Conservation (phyloP, 2,888 invertebrate species). For the Octodonta nipae region DNA sequence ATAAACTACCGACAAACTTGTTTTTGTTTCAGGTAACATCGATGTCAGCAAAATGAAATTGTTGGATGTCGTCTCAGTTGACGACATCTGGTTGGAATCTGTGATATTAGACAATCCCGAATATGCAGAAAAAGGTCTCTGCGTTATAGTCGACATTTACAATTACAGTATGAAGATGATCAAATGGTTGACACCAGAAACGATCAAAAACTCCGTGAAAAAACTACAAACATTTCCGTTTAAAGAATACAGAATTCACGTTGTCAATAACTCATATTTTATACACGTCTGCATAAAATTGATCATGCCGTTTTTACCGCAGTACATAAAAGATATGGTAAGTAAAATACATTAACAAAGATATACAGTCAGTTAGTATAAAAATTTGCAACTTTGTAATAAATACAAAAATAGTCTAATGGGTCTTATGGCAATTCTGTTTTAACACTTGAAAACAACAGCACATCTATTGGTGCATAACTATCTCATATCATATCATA, state of each 20-base stretch:
- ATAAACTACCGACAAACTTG: no score
- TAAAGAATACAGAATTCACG: slow-evolving; percentile 23
- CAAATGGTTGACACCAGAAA: slow-evolving; percentile 26
- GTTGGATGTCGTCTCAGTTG: slow-evolving; percentile 25
- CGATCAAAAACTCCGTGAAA: slow-evolving; percentile 17
- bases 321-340: slow-evolving; percentile 19
- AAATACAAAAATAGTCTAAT: no score
- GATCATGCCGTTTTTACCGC: slow-evolving; percentile 26
- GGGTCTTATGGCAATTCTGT: no score
- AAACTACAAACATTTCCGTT: slow-evolving; percentile 21
- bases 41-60: slow-evolving; percentile 17
- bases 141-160: slow-evolving; percentile 27
- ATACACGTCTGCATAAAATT: slow-evolving; percentile 23
- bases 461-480: no score
- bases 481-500: no score
- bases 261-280: slow-evolving; percentile 24
- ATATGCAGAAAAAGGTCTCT: slow-evolving; percentile 27
- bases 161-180: slow-evolving; percentile 21
- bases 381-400: no score
- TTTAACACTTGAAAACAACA: no score
- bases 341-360: slow-evolving; percentile 3
- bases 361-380: background rate
- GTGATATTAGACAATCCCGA: slow-evolving; percentile 28
- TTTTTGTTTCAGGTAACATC: slow-evolving; percentile 10
- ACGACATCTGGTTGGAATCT: slow-evolving; percentile 31